Base-by-base conservation (phyloP, 1,140 invertebrate species). In the Maniola jurtina region DNA sequence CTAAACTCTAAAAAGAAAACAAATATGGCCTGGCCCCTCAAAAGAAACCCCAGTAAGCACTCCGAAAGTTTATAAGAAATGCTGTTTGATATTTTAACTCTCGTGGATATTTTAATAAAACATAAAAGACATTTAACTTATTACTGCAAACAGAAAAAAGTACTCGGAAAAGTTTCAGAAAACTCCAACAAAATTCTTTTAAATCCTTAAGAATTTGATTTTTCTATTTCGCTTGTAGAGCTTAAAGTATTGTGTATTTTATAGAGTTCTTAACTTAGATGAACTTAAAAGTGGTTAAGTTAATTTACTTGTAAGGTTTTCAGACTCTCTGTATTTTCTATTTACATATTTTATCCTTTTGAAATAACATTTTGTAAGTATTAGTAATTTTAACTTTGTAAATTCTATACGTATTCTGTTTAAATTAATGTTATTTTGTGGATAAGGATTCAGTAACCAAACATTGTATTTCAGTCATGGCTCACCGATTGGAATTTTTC, bases 221-320 rank as follows among this genome's bases (percentile, higher is more conserved):
- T n/a, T 57, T 57, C 38, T 25, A 57, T 57, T 57, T 36, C 16
- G 15, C 10, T 50, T 50, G 9, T 45, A 45, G 10, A 45, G 13
- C 10, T 45, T 0, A 13, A 45, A 45, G 42, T 45, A 45, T 45
- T 45, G 42, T 45, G 42, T 45, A 45, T 13, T 45, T 45, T 45
- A 2, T 11, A n/a, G 42, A 5, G 42, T 59, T 25, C 25, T 25
- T 25, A 25, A 25, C 25, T 25, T 25, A 2, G 25, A 25, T 25
- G 25, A 25, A 25, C 25, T 25, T 25, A 25, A 25, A 25, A 25
- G 25, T 25, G 25, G 25, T 25, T 25, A 25, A 25, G 25, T 42
- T 42, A 16, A 58, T 58, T 71, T 66, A 61, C 25, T 25, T 25
- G 25, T 25, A 25, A 25, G 25, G 25, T 25, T 61, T 70, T 38